These are phyloP conservation scores for Albula glossodonta DNA, from an alignment of 2,113 vertebrate species.

Conservation along the genomic window DNA sequence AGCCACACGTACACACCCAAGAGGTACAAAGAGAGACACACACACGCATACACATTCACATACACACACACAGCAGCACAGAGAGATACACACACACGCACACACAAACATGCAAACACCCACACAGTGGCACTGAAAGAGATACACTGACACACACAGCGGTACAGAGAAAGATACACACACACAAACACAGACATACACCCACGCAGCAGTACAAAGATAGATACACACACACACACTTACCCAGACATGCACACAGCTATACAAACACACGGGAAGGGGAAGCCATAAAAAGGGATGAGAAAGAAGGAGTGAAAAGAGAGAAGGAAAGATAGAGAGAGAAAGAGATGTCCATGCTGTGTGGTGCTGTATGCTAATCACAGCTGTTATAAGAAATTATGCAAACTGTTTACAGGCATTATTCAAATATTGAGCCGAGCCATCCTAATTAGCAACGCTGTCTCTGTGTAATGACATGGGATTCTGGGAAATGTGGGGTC, in stretches of 20 bases:
- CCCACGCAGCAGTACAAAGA: background rate
- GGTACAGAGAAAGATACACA: background rate
- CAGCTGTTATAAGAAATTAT: background rate
- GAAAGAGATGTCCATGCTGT: background rate
- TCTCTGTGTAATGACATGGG: background rate
- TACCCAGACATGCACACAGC: background rate
- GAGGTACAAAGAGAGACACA: no score
- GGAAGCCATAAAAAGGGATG: background rate
- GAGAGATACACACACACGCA: background rate
- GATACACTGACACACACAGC: no score
- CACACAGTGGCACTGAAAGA: background rate
- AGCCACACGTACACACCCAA: no score
- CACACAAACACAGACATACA: background rate
- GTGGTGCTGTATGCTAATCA: no score
- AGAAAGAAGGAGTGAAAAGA: background rate
- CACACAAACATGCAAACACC: background rate
- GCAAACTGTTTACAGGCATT: background rate
- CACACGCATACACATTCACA: no score
- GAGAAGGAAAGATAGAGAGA: background rate
- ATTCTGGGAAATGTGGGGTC: background rate
- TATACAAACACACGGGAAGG: background rate
- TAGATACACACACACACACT: background rate
- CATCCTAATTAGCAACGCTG: background rate
- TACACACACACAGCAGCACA: background rate
- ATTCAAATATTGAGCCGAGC: background rate